A percentile compares a stretch with the other conserved stretches of the same genome.
Conservation (phyloP, 1,140 invertebrate species). For the Brachionus angularis region DNA sequence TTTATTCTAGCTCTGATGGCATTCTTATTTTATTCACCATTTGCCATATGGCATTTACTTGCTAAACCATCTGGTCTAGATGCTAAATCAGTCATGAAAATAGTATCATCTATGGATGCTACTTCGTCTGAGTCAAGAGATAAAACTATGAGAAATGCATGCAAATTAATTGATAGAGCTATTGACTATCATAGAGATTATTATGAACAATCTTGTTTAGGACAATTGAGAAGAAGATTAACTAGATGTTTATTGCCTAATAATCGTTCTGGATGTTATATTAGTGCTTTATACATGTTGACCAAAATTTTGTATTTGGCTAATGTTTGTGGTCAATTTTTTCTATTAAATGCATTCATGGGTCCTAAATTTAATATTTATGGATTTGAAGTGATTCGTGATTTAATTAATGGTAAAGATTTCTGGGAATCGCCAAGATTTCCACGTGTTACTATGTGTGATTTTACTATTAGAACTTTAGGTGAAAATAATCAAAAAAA, state of each 20-base stretch:
- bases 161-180: constrained; percentile 41
- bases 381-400: constrained; percentile 46
- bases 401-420: constrained; percentile 45
- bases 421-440: constrained; percentile 46
- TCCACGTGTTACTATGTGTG: constrained; percentile 47
- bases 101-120: constrained; percentile 8
- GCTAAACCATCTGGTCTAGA: constrained; percentile 40
- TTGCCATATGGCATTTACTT: constrained; percentile 41
- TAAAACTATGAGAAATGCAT: constrained; percentile 11
- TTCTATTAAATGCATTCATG: constrained; percentile 51
- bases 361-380: constrained; percentile 47
- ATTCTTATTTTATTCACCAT: constrained; percentile 42
- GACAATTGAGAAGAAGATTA: neutral
- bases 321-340: constrained; percentile 50
- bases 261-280: constrained; percentile 52
- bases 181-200: constrained; percentile 37
- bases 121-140: constrained; percentile 1
- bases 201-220: neutral
- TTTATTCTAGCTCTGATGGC: constrained; percentile 44
- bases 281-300: constrained; percentile 52
- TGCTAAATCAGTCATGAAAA: constrained; percentile 33
- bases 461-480: constrained; percentile 47
- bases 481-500: constrained; percentile 47
- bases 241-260: constrained; percentile 1
- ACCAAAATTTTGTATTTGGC: constrained; percentile 50